Base-by-base conservation (phyloP, 2,113 vertebrate species). In the Poeciliopsis retropinna region DNA sequence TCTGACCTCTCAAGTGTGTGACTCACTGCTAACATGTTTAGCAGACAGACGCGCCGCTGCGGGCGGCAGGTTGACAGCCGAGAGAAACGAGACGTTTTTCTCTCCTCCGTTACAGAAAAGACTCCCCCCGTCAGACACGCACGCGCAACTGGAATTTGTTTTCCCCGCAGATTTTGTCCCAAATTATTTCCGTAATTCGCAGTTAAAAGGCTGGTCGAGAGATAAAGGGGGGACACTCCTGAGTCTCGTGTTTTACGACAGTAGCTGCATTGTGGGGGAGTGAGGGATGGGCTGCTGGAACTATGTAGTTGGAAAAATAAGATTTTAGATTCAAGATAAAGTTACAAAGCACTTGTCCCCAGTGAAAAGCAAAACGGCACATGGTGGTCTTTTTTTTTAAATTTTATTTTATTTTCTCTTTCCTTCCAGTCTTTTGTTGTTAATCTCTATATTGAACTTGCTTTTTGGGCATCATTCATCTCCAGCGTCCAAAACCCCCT, bases 1-100 rank as follows among this genome's bases (percentile, higher is more conserved):
- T 72, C 87, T 94, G 90, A 91, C 85, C 65, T 87, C 75, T 29
- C 79, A 90, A 13, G 94, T 94, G 75, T 91, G 93, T 67, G 60
- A 30, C 82, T 76, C 67, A 44, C 54, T 71, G 73, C 69, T 85
- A 81, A 85, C 84, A 72, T 67, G 69, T 83, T 86, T 75, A 39
- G 70, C 83, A 84, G 80, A 87, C 12, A 67, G 60, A 77, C 64
- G 9, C 34, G 22, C 31, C 5, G 70, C 69, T 0, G 6, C 65
- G 47, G 73, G 66, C 31, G 74, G 89, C 71, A 72, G 75, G 64
- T 67, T 70, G 72, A 87, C 75, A 77, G 76, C 73, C 44, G 78
- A 74, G 29, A 72, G 54, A 68, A 31, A 54, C 3, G 51, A 61
- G 60, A n/a, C 17, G 44, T 34, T 31, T 70, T 57, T 63, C 70